Evolutionary conservation across 2,113 vertebrate species (phyloP).

Genomic region (Lipotes vexillifer): DNA sequence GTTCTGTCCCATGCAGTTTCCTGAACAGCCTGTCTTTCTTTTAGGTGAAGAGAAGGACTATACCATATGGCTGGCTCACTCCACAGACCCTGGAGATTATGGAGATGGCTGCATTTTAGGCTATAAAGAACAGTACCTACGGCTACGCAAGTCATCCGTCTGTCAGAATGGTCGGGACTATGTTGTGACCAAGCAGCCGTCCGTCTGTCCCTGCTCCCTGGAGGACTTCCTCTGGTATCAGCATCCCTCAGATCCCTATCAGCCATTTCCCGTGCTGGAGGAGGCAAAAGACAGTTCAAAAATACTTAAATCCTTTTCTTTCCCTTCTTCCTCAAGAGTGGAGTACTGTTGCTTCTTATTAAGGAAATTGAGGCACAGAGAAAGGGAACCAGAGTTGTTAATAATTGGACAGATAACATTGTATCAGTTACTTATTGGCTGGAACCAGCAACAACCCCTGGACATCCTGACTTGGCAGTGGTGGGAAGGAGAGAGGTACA

Average conservation of each 20-base stretch:
- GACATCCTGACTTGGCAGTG: neutral
- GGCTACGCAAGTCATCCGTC: conserved; percentile 89
- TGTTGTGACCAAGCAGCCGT: conserved; percentile 82
- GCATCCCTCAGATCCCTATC: neutral
- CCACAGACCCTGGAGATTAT: conserved; percentile 83
- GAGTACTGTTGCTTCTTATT: neutral
- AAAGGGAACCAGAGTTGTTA: neutral
- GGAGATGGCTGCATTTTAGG: conserved; percentile 92
- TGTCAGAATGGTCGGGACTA: conserved; percentile 93
- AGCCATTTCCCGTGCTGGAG: neutral
- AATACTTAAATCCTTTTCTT: neutral
- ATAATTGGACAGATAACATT: neutral
- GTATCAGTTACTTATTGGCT: neutral
- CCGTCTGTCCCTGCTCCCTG: conserved; percentile 87
- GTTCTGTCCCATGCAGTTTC: neutral
- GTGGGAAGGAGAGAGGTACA: neutral
- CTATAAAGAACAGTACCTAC: conserved; percentile 89
- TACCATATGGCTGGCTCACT: conserved; percentile 92
- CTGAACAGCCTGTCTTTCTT: conserved; percentile 27
- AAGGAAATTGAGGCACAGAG: neutral
- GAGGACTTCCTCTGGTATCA: conserved; percentile 92
- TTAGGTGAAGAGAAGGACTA: conserved; percentile 90
- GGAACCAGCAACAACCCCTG: neutral
- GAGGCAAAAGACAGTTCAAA: neutral
- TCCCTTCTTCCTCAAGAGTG: neutral